Conservation (phyloP, 1,140 invertebrate species). For the Ericerus pela region DNA sequence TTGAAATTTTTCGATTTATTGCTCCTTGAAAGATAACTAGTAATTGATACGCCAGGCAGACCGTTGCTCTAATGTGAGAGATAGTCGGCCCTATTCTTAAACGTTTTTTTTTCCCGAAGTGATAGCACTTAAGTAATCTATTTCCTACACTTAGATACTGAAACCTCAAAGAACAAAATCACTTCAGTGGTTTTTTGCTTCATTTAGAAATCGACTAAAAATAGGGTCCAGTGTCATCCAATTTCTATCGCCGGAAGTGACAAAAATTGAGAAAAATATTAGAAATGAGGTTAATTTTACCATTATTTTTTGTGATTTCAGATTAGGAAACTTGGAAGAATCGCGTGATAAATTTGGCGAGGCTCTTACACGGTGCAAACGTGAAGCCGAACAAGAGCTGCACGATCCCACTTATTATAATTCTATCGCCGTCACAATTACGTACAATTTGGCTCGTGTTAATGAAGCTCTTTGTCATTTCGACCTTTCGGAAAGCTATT, state of each 20-base stretch:
- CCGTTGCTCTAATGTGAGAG: too few species aligned
- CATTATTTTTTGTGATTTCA: constrained; percentile 22
- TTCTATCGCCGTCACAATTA: constrained; percentile 89
- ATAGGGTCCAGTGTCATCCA: constrained; percentile 6
- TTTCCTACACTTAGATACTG: too few species aligned
- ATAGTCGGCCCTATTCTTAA: too few species aligned
- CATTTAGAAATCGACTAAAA: too few species aligned
- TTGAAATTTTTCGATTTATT: too few species aligned
- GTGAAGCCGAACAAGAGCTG: constrained; percentile 54
- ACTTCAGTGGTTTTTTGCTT: too few species aligned
- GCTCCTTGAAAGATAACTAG: too few species aligned
- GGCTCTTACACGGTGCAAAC: constrained; percentile 63
- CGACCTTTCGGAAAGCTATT: constrained; percentile 91
- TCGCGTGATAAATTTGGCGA: constrained; percentile 74
- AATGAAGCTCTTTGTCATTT: constrained; percentile 85
- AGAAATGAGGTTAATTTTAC: not conserved
- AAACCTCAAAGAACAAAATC: too few species aligned
- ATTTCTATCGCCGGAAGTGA: constrained; percentile 12
- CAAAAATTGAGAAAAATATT: constrained; percentile 4
- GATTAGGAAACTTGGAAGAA: constrained; percentile 65
- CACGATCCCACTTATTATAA: constrained; percentile 93
- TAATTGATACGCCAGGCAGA: too few species aligned
- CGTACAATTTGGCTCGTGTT: constrained; percentile 87
- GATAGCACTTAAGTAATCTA: too few species aligned
- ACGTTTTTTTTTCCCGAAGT: too few species aligned